These are phyloP conservation scores for Tupaia tana DNA, from an alignment of 2,113 vertebrate species.

Conservation along the genomic window DNA sequence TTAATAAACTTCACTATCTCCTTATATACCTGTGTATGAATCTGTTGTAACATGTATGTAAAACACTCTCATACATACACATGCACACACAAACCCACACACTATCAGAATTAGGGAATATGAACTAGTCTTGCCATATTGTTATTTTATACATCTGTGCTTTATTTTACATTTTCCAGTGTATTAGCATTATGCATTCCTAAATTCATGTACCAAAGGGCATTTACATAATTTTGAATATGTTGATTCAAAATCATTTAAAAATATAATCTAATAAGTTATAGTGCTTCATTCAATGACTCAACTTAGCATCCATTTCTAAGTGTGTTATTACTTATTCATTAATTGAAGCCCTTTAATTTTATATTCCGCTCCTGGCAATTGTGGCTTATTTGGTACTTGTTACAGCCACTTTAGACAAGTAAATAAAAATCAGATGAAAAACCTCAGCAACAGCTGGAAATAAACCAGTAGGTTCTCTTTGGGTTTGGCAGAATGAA, in stretches of 20 bases:
- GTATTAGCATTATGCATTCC: conserved; percentile 15
- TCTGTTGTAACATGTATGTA: not conserved
- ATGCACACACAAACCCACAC: not conserved
- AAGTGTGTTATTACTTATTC: conserved; percentile 76
- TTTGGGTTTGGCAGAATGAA: conserved; percentile 82
- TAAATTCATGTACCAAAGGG: conserved; percentile 6
- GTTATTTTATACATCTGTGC: conserved; percentile 1
- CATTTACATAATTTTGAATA: conserved; percentile 56
- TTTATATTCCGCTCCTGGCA: conserved; percentile 79
- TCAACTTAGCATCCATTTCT: conserved; percentile 55
- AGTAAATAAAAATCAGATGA: conserved; percentile 86
- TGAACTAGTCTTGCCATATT: not conserved
- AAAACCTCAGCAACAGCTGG: conserved; percentile 79
- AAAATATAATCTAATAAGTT: conserved; percentile 59
- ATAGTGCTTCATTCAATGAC: conserved; percentile 10
- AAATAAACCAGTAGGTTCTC: conserved; percentile 82
- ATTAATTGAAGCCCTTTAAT: conserved; percentile 75
- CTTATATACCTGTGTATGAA: not conserved
- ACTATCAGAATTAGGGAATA: not conserved
- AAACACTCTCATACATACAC: not conserved
- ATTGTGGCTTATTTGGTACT: conserved; percentile 79
- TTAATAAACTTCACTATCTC: not conserved
- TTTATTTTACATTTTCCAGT: conserved; percentile 45
- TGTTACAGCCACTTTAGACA: conserved; percentile 81
- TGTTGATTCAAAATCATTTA: conserved; percentile 59